Evolutionary conservation across 2,888 invertebrate species (phyloP).

Genomic region (Ptychoptera contaminata): DNA sequence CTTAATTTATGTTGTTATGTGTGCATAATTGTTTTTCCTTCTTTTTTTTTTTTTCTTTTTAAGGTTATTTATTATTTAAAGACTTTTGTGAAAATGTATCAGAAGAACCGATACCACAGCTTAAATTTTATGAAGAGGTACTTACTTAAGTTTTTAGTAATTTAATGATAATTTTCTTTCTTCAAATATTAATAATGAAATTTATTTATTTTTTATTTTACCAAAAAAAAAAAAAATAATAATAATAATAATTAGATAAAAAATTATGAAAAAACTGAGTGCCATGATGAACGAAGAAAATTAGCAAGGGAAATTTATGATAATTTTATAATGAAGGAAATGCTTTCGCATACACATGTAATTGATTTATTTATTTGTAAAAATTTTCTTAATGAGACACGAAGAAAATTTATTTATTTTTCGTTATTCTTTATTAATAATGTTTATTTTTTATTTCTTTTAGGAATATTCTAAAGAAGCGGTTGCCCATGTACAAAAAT

Average conservation of each 20-base stretch:
- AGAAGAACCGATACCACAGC: constrained; percentile 93
- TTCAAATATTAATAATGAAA: no score
- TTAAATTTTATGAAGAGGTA: constrained; percentile 99
- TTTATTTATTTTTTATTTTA: no score
- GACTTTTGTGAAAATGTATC: constrained; percentile 96
- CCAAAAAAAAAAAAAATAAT: not conserved
- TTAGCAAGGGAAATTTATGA: constrained; percentile 96
- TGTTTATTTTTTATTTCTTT: constrained; percentile 24
- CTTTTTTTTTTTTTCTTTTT: constrained; percentile 33
- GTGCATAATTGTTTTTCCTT: no score
- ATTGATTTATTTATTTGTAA: constrained; percentile 31
- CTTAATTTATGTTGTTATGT: no score
- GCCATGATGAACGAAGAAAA: constrained; percentile 87
- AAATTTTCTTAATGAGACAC: not conserved
- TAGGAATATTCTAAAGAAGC: constrained; percentile 98
- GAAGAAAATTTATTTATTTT: not conserved
- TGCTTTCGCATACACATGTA: constrained; percentile 96
- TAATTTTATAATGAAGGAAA: constrained; percentile 99
- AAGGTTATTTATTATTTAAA: constrained; percentile 98
- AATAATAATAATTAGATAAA: constrained; percentile 62
- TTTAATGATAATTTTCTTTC: no score
- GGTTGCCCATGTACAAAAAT: constrained; percentile 93
- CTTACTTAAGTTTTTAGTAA: constrained; percentile 24
- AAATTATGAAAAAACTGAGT: constrained; percentile 95
- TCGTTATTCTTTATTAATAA: not conserved